Conservation (phyloP, 2,797 vertebrate species). For the Alcedo quadribrachys region DNA sequence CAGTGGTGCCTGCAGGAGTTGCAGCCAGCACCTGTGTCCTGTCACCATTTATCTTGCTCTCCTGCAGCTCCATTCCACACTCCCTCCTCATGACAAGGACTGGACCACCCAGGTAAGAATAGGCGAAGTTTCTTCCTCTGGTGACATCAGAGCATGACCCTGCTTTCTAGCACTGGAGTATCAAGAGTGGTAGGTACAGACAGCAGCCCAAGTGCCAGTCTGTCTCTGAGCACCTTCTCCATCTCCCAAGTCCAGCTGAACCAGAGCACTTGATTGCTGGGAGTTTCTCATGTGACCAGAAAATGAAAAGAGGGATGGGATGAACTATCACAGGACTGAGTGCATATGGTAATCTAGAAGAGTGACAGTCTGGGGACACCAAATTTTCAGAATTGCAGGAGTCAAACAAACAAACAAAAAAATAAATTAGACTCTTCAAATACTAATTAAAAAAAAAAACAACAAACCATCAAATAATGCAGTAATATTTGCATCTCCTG, state of each 20-base stretch:
- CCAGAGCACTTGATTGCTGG: background rate
- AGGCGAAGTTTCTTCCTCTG: background rate
- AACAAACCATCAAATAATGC: background rate
- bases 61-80: background rate
- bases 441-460: background rate
- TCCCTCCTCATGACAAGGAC: background rate
- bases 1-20: accelerated
- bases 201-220: background rate
- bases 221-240: background rate
- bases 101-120: background rate
- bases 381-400: background rate
- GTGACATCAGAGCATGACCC: background rate
- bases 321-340: background rate
- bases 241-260: background rate
- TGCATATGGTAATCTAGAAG: background rate
- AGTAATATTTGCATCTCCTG: background rate
- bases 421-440: background rate
- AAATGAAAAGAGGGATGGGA: background rate
- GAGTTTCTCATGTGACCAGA: background rate
- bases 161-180: background rate
- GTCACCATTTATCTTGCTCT: background rate
- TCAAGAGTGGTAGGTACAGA: background rate
- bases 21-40: accelerated
- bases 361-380: background rate
- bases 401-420: background rate